Evolutionary conservation across 1,140 invertebrate species (phyloP).

Genomic region (Nixonia krombeini): DNA sequence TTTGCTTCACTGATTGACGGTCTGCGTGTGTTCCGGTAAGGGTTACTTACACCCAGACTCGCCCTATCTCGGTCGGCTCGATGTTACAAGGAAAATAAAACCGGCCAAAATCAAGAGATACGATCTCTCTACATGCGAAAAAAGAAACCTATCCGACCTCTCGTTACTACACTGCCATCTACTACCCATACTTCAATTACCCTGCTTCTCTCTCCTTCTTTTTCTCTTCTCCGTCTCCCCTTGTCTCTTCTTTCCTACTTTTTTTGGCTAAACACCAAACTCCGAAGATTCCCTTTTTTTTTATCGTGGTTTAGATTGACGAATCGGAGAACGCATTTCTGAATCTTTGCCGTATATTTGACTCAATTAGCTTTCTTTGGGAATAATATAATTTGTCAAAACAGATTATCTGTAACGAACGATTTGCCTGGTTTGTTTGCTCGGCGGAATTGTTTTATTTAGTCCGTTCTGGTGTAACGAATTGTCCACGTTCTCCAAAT

Average conservation of each 20-base stretch:
- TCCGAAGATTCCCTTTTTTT: background rate
- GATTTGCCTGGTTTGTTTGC: background rate
- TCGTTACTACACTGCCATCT: background rate
- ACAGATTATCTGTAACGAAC: no score
- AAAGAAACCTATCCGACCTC: background rate
- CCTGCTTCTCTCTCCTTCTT: background rate
- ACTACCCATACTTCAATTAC: background rate
- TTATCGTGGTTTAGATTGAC: background rate
- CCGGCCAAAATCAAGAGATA: slow-evolving; percentile 35
- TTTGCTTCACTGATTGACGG: slow-evolving; percentile 30
- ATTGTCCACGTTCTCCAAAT: background rate
- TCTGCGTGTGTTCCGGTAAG: slow-evolving; percentile 2
- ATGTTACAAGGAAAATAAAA: slow-evolving; percentile 39
- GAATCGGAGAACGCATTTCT: no score
- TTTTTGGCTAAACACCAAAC: slow-evolving; percentile 2
- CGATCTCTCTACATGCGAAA: slow-evolving; percentile 9
- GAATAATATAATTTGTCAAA: no score
- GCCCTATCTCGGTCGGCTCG: background rate
- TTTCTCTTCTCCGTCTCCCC: no score
- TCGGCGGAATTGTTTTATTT: background rate
- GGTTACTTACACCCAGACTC: slow-evolving; percentile 1
- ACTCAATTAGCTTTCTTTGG: no score
- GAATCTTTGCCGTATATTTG: background rate
- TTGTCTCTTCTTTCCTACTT: background rate
- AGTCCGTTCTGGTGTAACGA: background rate